phyloP scores from a whole-genome alignment of 2,888 invertebrate genomes.

The Thereva nobilitata region DNA sequence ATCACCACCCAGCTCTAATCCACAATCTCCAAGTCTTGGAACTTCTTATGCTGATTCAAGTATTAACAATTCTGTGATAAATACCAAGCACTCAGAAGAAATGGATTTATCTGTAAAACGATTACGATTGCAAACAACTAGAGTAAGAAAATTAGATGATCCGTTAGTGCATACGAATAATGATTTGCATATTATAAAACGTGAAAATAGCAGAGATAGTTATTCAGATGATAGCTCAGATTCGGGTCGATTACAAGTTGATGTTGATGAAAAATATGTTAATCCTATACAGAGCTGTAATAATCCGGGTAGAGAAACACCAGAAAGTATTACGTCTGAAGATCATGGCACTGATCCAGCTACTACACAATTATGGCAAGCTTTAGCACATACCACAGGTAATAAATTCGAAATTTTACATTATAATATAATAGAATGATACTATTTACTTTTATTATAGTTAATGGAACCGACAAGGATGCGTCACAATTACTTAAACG shows the following conservation, averaged over 20 bases:
- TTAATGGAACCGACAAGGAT: slow-evolving; percentile 65
- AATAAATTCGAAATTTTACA: slow-evolving; percentile 36
- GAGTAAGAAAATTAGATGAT: slow-evolving; percentile 31
- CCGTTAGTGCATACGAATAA: slow-evolving; percentile 28
- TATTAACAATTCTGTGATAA: slow-evolving; percentile 60
- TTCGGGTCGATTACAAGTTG: slow-evolving; percentile 74
- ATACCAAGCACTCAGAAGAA: slow-evolving; percentile 51
- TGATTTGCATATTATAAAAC: slow-evolving; percentile 34
- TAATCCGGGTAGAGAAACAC: slow-evolving; percentile 45
- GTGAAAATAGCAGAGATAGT: slow-evolving; percentile 50
- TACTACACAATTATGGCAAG: slow-evolving; percentile 59
- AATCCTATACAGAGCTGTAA: background rate
- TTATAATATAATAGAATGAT: background rate
- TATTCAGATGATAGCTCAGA: slow-evolving; percentile 65
- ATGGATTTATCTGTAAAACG: slow-evolving; percentile 45
- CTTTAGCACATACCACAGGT: slow-evolving; percentile 57
- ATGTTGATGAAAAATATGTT: slow-evolving; percentile 10
- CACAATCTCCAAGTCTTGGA: slow-evolving; percentile 43
- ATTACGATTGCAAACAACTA: slow-evolving; percentile 2
- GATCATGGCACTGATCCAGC: slow-evolving; percentile 57
- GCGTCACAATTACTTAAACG: slow-evolving; percentile 76
- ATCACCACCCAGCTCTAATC: slow-evolving; percentile 57
- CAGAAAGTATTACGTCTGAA: slow-evolving; percentile 56
- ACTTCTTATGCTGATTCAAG: slow-evolving; percentile 49
- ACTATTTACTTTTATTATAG: slow-evolving; percentile 48